Base-by-base conservation (phyloP, 1,140 invertebrate genomes). In the Trichogramma pretiosum region DNA sequence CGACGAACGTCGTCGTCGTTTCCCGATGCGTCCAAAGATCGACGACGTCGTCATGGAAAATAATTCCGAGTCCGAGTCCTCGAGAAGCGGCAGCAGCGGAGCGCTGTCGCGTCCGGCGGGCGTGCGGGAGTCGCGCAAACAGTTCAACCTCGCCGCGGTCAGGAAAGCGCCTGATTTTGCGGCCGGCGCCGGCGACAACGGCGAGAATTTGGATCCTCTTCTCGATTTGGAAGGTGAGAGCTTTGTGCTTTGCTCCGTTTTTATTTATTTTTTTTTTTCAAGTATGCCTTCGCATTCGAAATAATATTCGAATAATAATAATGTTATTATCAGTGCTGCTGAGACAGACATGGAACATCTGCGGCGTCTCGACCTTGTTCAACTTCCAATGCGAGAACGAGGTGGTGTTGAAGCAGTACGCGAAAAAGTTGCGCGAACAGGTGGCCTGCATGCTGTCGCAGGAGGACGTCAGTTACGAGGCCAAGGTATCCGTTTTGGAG, bases 401-500 rank as follows among this genome's bases (percentile, higher is more conserved):
- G 44, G 13, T 65, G 3, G 41, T 54, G 18, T 47, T 69, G 5
- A 69, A 68, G 46, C 24, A 55, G 7, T 69, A 67, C 40, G 58
- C 50, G 9, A 69, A 67, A 48, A 57, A 41, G 53, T 49, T 69
- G 19, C 57, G 63, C 33, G 65, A 69, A 52, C 62, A 67, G 52
- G 40, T 68, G 10, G 62, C 67, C 35, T 39, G n/a, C 5, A 59
- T 42, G 13, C 44, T 64, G 11, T 21, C 52, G 1, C 50, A 59
- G 23, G 62, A 69, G 24, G 23, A 68, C 42, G 60, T 64, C 2
- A 53, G 37, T 3, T 69, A 69, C 30, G 35, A 50, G 3, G 54
- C 57, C 8, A 56, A 56, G 23, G 50, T 69, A 32, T 46, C 24
- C 36, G 10, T 63, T 37, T 19, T 59, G 34, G 50, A 62, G n/a